A percentile compares a stretch with the other conserved stretches of the same genome.
These are phyloP conservation scores for Fulica atra DNA, from an alignment of 2,113 vertebrate genomes.

Conservation along the genomic window DNA sequence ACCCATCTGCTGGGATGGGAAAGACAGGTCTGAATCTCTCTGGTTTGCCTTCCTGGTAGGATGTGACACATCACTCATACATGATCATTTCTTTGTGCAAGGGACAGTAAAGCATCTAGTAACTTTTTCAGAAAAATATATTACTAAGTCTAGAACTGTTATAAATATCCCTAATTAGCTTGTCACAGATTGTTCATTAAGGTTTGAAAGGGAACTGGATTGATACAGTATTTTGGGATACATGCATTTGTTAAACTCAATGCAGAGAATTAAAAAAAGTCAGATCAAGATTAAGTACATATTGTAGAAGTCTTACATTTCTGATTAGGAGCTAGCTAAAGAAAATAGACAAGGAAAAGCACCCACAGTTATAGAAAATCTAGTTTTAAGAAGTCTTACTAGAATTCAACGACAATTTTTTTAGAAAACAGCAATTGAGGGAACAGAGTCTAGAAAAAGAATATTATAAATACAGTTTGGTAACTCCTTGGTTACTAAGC, in stretches of 20 bases:
- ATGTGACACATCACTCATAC: neutral
- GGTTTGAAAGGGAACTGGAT: neutral
- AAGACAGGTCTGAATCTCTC: too few species aligned
- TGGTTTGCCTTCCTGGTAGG: too few species aligned
- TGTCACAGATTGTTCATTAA: constrained; percentile 6
- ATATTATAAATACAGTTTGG: neutral
- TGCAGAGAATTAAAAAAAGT: neutral
- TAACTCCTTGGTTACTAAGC: neutral
- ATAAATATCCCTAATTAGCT: constrained; percentile 36
- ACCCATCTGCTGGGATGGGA: too few species aligned
- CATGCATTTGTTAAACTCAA: neutral
- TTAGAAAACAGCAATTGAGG: neutral
- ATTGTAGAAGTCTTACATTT: neutral
- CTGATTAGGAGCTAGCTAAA: neutral
- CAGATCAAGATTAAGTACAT: neutral
- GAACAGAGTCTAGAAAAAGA: neutral
- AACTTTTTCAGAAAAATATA: neutral
- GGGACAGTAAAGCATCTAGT: neutral
- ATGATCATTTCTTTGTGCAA: neutral
- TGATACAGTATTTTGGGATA: neutral
- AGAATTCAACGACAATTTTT: neutral
- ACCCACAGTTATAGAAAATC: neutral
- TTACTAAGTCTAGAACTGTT: neutral
- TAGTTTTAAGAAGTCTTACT: neutral
- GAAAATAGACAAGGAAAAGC: neutral